A percentile compares a stretch with the other conserved stretches of the same genome.
Conservation (phyloP, 2,888 invertebrate species). For the Criorhina ranunculi region DNA sequence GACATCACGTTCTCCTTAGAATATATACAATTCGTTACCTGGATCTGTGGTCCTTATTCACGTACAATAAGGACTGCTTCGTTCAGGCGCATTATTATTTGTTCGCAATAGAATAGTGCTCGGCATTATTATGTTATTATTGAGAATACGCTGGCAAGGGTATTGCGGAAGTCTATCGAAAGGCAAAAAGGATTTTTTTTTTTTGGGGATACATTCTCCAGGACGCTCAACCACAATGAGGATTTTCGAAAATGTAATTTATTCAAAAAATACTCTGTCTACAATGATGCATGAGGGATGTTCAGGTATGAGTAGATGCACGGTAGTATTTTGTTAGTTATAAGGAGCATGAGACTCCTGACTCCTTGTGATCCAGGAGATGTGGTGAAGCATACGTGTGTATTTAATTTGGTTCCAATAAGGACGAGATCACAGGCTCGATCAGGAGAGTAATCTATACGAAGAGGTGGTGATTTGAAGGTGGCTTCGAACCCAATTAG, state of each 20-base stretch:
- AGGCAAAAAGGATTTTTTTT: slow-evolving; percentile 4
- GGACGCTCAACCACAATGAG: slow-evolving; percentile 19
- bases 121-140: slow-evolving; percentile 71
- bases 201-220: slow-evolving; percentile 1
- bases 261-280: slow-evolving; percentile 13
- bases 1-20: slow-evolving; percentile 72
- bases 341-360: too few species aligned
- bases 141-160: slow-evolving; percentile 33
- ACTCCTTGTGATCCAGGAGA: too few species aligned
- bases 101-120: slow-evolving; percentile 59
- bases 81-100: slow-evolving; percentile 67
- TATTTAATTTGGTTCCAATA: too few species aligned
- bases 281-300: not conserved
- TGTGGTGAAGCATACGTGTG: too few species aligned
- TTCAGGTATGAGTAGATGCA: not conserved
- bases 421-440: too few species aligned
- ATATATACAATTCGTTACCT: slow-evolving; percentile 72
- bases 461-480: too few species aligned
- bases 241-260: slow-evolving; percentile 19
- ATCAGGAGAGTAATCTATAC: too few species aligned
- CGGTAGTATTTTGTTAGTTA: not conserved
- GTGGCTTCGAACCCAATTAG: too few species aligned
- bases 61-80: slow-evolving; percentile 69
- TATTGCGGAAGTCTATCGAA: slow-evolving; percentile 20
- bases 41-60: slow-evolving; percentile 71